Conservation (phyloP, 2,113 vertebrate genomes). For the Melanotaenia duboulayi region DNA sequence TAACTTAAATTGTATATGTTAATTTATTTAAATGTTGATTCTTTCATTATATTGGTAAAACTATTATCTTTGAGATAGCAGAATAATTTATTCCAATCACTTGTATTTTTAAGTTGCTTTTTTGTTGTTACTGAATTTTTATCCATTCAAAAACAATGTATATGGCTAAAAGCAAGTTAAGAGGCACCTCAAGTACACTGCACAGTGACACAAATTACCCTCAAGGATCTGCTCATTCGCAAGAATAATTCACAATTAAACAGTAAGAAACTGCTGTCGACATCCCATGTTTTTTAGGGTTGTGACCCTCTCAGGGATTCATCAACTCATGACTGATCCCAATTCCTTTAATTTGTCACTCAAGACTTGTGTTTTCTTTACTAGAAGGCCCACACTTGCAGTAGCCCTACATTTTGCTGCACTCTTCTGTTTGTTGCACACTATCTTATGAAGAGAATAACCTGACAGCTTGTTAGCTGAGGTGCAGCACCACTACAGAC, state of each 20-base stretch:
- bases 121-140: conserved; percentile 68
- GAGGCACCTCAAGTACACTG: conserved; percentile 30
- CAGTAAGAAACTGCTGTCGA: conserved; percentile 55
- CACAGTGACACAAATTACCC: conserved; percentile 49
- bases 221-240: conserved; percentile 46
- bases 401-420: conserved; percentile 74
- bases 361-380: conserved; percentile 23
- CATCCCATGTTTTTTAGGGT: conserved; percentile 66
- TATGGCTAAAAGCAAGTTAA: conserved; percentile 49
- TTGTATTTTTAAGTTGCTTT: conserved; percentile 50
- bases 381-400: conserved; percentile 51
- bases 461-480: conserved; percentile 49
- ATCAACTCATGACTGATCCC: conserved; percentile 68
- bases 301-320: conserved; percentile 81
- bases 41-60: conserved; percentile 58
- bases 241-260: conserved; percentile 46
- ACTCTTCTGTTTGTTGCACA: conserved; percentile 71
- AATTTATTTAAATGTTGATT: conserved; percentile 84
- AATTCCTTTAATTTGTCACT: conserved; percentile 54
- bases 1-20: conserved; percentile 82
- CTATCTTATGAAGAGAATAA: conserved; percentile 68
- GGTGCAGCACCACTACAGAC: conserved; percentile 66
- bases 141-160: conserved; percentile 25
- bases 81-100: conserved; percentile 76
- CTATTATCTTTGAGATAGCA: conserved; percentile 37